These are phyloP conservation scores for Actinia equina DNA, from an alignment of 64 coral and sea anemone species.

Conservation along the genomic window DNA sequence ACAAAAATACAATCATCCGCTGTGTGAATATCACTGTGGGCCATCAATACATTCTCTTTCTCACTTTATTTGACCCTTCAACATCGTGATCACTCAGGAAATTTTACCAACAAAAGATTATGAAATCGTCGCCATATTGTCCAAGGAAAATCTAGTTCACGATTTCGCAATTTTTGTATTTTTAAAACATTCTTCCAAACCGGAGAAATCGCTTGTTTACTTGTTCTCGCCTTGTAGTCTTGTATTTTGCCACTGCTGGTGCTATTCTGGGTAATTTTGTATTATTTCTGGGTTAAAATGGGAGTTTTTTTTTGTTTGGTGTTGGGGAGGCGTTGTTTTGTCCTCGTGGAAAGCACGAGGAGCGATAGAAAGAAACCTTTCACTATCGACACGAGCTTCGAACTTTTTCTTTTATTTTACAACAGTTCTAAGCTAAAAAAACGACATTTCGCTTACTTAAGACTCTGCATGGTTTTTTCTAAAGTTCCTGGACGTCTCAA, in stretches of 20 bases:
- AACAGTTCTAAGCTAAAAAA: not conserved
- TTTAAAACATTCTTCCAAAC: not conserved
- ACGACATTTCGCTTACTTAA: not conserved
- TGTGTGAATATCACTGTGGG: slow-evolving; percentile 1
- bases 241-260: not conserved
- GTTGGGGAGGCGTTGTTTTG: slow-evolving; percentile 1
- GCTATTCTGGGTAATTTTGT: not conserved
- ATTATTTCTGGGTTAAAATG: not conserved
- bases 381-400: not conserved
- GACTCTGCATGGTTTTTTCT: not conserved
- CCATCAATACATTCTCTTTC: not conserved
- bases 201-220: not conserved
- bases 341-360: not conserved
- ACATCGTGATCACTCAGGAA: not conserved
- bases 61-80: not conserved
- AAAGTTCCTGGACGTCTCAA: not conserved
- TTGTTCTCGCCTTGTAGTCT: not conserved
- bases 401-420: not conserved
- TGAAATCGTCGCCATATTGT: slow-evolving; percentile 10
- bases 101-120: not conserved
- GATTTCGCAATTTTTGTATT: slow-evolving; percentile 13
- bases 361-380: not conserved
- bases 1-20: slow-evolving; percentile 13
- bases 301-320: not conserved
- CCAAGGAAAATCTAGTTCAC: not conserved